Evolutionary conservation across 2,797 vertebrate genomes (phyloP), one percentile per base, ranked within the genome.

Genomic region (Okamejei kenojei): DNA sequence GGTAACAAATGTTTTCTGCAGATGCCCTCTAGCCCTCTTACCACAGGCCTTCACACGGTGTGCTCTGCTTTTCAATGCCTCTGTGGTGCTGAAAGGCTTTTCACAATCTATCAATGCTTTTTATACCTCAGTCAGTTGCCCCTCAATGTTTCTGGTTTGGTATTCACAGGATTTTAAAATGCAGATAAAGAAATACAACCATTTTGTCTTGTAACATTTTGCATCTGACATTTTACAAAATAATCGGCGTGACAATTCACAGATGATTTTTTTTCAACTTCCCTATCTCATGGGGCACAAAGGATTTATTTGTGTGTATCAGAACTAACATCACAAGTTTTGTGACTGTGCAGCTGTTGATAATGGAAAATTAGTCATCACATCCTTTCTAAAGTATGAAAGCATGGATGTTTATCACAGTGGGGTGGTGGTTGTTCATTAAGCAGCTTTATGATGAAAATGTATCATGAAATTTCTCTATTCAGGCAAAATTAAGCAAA

Each of bases 351-450:
- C 88, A 76, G 90, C 90, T 92, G 90, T 76, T 91, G 95, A 97
- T 96, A 96, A 97, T 97, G 96, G 95, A 97, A 97, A 95, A 97
- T 96, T 97, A 97, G 98, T 98, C 98, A 98, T 97, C 97, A 97
- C 97, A 95, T 97, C 94, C 95, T 95, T 95, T 96, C 96, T 96
- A 96, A 97, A 97, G 96, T 96, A 96, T 96, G 95, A 96, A 96
- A 95, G 95, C 95, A 95, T 94, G 96, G 95, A 96, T 97, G 96
- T 94, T 94, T 94, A 95, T 96, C 95, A 96, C 95, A 96, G 94
- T 94, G 94, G 95, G 95, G 95, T 95, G 93, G 93, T 94, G 95
- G 96, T 97, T 96, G 92, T 90, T 90, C 65, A 90, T 90, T 68
- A 90, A 38, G 32, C 61, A 71, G 65, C 35, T 76, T 92, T 92